Conservation (phyloP, 2,113 vertebrate species). For the Urocynchramus pylzowi region DNA sequence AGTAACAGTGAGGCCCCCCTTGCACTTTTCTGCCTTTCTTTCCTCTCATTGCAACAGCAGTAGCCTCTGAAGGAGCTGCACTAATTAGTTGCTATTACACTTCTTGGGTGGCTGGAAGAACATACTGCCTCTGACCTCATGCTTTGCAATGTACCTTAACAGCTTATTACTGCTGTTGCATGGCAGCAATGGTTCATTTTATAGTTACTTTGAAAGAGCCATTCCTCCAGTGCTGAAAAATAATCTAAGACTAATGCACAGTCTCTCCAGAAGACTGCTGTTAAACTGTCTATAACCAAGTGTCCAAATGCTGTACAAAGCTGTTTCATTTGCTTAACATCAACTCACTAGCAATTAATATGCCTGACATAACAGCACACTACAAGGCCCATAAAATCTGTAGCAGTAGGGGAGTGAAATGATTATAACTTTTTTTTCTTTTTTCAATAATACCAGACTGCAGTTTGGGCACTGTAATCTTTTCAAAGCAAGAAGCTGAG, state of each 20-base stretch:
- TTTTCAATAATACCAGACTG: constrained; percentile 47
- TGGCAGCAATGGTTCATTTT: constrained; percentile 36
- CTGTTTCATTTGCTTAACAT: constrained; percentile 58
- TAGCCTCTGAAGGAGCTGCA: not conserved
- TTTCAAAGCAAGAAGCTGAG: constrained; percentile 57
- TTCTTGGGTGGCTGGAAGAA: constrained; percentile 47
- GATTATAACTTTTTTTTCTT: constrained; percentile 44
- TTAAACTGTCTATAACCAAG: constrained; percentile 63
- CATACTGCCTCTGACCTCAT: constrained; percentile 47
- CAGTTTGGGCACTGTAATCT: constrained; percentile 49
- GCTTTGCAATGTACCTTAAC: constrained; percentile 37
- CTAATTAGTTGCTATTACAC: constrained; percentile 39
- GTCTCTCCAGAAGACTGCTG: constrained; percentile 50
- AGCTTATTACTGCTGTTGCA: constrained; percentile 49
- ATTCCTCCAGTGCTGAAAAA: constrained; percentile 35
- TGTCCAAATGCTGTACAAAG: constrained; percentile 51
- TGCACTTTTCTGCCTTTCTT: not conserved
- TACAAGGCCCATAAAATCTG: constrained; percentile 47
- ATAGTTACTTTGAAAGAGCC: constrained; percentile 43
- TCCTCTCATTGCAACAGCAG: not conserved
- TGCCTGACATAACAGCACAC: constrained; percentile 16
- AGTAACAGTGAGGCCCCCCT: not conserved
- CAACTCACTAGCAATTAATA: constrained; percentile 52
- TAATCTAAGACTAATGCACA: constrained; percentile 42
- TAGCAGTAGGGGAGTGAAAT: constrained; percentile 54